These are phyloP conservation scores for Hybos culiciformis DNA, from an alignment of 2,888 invertebrate genomes.

Conservation along the genomic window DNA sequence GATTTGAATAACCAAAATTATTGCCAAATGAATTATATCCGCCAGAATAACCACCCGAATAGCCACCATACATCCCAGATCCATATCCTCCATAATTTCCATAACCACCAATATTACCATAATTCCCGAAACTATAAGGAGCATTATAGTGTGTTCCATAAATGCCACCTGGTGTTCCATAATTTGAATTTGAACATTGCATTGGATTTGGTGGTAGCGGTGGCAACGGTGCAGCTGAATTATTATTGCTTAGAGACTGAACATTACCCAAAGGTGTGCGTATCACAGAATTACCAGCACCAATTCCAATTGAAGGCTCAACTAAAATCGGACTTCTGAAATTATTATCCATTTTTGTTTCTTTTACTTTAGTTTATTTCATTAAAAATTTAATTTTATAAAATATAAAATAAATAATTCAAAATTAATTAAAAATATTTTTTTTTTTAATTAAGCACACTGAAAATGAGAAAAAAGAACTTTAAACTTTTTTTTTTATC, in stretches of 20 bases:
- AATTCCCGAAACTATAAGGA: slow-evolving; percentile 18
- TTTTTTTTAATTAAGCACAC: no score
- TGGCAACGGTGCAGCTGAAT: slow-evolving; percentile 10
- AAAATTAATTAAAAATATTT: no score
- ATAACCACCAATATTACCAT: slow-evolving; percentile 26
- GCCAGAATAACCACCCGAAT: slow-evolving; percentile 22
- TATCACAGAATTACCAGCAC: slow-evolving; percentile 15
- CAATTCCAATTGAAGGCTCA: slow-evolving; percentile 13
- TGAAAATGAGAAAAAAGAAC: no score
- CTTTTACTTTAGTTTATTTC: no score
- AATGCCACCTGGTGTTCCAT: slow-evolving; percentile 9
- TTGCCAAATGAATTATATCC: slow-evolving; percentile 24
- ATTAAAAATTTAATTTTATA: no score
- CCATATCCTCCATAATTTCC: slow-evolving; percentile 13
- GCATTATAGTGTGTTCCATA: slow-evolving; percentile 14
- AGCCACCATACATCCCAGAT: slow-evolving; percentile 16
- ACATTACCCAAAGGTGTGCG: slow-evolving; percentile 29
- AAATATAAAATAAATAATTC: no score
- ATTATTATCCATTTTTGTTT: slow-evolving; percentile 5
- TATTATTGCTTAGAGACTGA: slow-evolving; percentile 14
- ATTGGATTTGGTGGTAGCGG: slow-evolving; percentile 21
- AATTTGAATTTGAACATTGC: slow-evolving; percentile 14
- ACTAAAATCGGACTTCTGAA: slow-evolving; percentile 6
- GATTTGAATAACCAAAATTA: slow-evolving; percentile 16
- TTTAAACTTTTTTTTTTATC: no score